phyloP scores from a whole-genome alignment of 37 sponge, comb jelly and placozoan genomes.

The Spongilla lacustris region DNA sequence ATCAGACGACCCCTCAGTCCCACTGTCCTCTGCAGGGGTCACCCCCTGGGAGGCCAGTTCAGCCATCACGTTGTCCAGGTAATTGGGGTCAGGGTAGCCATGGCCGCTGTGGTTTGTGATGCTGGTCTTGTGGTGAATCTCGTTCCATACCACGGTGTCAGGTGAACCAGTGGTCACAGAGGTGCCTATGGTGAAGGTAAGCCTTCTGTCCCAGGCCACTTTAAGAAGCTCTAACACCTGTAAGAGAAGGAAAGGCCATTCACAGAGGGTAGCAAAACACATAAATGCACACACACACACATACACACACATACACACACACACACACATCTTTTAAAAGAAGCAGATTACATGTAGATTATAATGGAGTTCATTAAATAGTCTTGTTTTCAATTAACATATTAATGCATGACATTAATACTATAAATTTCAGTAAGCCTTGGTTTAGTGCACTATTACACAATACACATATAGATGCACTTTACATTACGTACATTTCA shows the following conservation, averaged over 20 bases:
- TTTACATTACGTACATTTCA: too few relatives aligned
- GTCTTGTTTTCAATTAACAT: too few relatives aligned
- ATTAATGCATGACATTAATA: too few relatives aligned
- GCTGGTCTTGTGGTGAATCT: conserved; percentile 98
- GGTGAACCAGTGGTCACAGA: conserved; percentile 88
- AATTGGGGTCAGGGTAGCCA: conserved; percentile 97
- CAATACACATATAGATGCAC: too few relatives aligned
- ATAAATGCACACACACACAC: background rate
- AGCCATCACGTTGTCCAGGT: conserved; percentile 84
- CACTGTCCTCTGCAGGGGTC: conserved; percentile 36
- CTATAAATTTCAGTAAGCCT: too few relatives aligned
- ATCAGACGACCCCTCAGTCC: background rate
- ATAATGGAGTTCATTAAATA: too few relatives aligned
- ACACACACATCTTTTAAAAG: too few relatives aligned
- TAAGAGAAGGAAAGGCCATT: background rate
- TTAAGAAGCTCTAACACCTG: conserved; percentile 86
- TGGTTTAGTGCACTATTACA: too few relatives aligned
- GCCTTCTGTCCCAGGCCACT: conserved; percentile 88
- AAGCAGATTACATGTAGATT: too few relatives aligned
- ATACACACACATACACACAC: conserved; percentile 3
- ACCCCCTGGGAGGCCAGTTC: conserved; percentile 96
- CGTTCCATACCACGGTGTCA: conserved; percentile 97
- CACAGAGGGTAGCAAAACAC: background rate
- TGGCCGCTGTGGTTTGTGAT: conserved; percentile 76
- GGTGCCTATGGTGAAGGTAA: conserved; percentile 97